Evolutionary conservation across 1,140 invertebrate genomes (phyloP).

Genomic region (fruit fly (Drosophila melanogaster)): Release_6_plus_ISO1_MT NT_033777.3:23928001-23928500

Average conservation of each 20-base stretch:
- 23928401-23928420: neutral
- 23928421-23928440: slow-evolving; percentile 15
- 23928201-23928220: slow-evolving; percentile 24
- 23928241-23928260: slow-evolving; percentile 41
- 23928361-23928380: neutral
- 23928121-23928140: slow-evolving; percentile 47
- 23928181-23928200: slow-evolving; percentile 28
- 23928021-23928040: slow-evolving; percentile 24
- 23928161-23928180: slow-evolving; percentile 49
- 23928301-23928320: slow-evolving; percentile 39
- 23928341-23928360: neutral
- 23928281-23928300: slow-evolving; percentile 43
- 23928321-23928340: slow-evolving; percentile 19
- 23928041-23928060: slow-evolving; percentile 49
- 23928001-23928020: slow-evolving; percentile 38
- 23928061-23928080: slow-evolving; percentile 41
- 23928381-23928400: neutral
- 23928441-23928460: slow-evolving; percentile 24
- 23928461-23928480: slow-evolving; percentile 22
- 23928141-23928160: slow-evolving; percentile 39
- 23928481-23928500: slow-evolving; percentile 15
- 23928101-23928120: slow-evolving; percentile 47
- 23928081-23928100: slow-evolving; percentile 17
- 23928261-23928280: slow-evolving; percentile 39
- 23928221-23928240: slow-evolving; percentile 17